These are phyloP conservation scores for Stratiolaelaps scimitus DNA, from an alignment of 1,140 invertebrate genomes.

Conservation along the genomic window DNA sequence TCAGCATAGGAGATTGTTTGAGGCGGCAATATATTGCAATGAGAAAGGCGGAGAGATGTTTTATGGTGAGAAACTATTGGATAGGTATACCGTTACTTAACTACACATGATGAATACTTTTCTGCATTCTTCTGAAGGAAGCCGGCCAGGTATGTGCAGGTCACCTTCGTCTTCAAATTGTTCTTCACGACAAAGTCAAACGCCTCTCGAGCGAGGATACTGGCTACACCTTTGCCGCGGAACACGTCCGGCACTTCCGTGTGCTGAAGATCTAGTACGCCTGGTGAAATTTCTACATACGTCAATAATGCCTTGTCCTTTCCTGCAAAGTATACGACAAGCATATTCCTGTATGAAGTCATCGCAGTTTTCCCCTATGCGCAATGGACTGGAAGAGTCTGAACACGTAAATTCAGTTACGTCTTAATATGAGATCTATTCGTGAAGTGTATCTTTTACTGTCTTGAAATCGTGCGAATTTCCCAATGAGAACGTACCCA, in stretches of 20 bases:
- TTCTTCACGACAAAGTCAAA: conserved; percentile 12
- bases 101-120: not conserved
- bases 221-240: not conserved
- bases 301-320: not conserved
- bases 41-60: no score
- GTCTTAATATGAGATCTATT: no score
- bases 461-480: not conserved
- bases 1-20: no score
- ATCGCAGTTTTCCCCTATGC: not conserved
- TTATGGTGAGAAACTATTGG: no score
- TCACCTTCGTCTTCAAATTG: conserved; percentile 3
- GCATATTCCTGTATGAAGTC: not conserved
- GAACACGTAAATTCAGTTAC: not conserved
- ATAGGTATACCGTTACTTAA: no score
- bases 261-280: not conserved
- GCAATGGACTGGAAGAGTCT: not conserved
- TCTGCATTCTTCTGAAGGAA: not conserved
- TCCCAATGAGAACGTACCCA: not conserved
- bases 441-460: no score
- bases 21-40: no score
- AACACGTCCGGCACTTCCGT: conserved; percentile 1
- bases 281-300: not conserved
- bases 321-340: not conserved
- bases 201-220: not conserved
- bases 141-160: not conserved